A percentile compares a stretch with the other conserved stretches of the same genome.
Conservation (phyloP, 2,888 invertebrate species). For the Pantelozetes paolii region DNA sequence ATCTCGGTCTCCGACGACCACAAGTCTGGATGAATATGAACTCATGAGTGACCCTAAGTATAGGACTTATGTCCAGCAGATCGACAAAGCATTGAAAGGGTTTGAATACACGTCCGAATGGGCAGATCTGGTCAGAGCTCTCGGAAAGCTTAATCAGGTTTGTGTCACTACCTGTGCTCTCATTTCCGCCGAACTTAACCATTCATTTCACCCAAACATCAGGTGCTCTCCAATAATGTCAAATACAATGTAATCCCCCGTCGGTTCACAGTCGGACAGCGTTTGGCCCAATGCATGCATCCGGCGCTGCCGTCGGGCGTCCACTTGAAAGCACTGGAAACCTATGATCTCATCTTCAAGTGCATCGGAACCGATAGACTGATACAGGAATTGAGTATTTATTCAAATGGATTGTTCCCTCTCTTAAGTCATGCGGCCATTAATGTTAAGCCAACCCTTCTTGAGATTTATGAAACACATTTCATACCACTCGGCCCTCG, state of each 20-base stretch:
- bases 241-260: constrained; percentile 81
- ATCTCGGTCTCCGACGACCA: constrained; percentile 18
- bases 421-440: constrained; percentile 80
- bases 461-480: constrained; percentile 79
- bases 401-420: constrained; percentile 82
- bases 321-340: constrained; percentile 83
- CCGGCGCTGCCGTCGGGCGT: constrained; percentile 85
- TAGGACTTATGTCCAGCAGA: constrained; percentile 68
- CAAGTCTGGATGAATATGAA: constrained; percentile 24
- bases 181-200: not conserved
- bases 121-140: constrained; percentile 85
- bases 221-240: constrained; percentile 72
- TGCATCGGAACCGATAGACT: constrained; percentile 74
- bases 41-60: constrained; percentile 59
- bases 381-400: constrained; percentile 76
- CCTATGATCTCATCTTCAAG: constrained; percentile 77
- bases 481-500: constrained; percentile 74
- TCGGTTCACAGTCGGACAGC: constrained; percentile 78
- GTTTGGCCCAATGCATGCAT: constrained; percentile 88
- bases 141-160: constrained; percentile 85
- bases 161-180: constrained; percentile 39
- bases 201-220: constrained; percentile 31
- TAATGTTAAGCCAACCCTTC: constrained; percentile 75
- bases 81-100: constrained; percentile 80
- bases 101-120: constrained; percentile 93